These are phyloP conservation scores for Drosophila ficusphila DNA, from an alignment of 1,140 invertebrate genomes.

Conservation along the genomic window DNA sequence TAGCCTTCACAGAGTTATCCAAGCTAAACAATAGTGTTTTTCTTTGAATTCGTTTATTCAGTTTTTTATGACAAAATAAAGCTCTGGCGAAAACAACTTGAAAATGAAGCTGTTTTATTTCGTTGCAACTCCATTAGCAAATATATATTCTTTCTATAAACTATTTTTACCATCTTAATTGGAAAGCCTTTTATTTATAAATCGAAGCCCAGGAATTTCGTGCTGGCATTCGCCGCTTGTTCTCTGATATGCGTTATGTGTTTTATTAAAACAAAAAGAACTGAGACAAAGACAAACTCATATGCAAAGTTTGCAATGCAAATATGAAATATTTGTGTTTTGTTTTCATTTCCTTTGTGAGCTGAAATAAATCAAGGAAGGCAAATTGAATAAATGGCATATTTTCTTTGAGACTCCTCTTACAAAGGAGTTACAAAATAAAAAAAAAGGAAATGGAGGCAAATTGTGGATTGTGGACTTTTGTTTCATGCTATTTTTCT, in stretches of 20 bases:
- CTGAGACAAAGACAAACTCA: background rate
- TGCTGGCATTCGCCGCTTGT: background rate
- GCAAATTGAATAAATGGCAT: background rate
- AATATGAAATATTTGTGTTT: conserved; percentile 6
- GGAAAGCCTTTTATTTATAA: background rate
- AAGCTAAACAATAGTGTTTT: too few relatives aligned
- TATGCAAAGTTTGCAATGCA: background rate
- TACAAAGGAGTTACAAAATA: background rate
- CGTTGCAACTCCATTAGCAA: background rate
- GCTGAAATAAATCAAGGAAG: background rate
- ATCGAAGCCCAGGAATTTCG: background rate
- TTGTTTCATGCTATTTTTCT: background rate
- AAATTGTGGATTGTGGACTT: conserved; percentile 6
- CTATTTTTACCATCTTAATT: background rate
- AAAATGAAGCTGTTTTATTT: background rate
- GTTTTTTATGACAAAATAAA: too few relatives aligned
- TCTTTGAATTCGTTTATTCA: too few relatives aligned
- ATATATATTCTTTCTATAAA: background rate
- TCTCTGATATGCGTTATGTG: background rate
- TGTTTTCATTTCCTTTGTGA: background rate
- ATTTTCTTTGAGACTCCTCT: background rate
- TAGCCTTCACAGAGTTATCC: too few relatives aligned
- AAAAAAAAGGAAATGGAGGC: background rate
- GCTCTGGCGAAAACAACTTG: background rate
- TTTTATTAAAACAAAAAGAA: background rate